These are phyloP conservation scores for Eurois occulta DNA, from an alignment of 2,888 invertebrate species.

Conservation along the genomic window DNA sequence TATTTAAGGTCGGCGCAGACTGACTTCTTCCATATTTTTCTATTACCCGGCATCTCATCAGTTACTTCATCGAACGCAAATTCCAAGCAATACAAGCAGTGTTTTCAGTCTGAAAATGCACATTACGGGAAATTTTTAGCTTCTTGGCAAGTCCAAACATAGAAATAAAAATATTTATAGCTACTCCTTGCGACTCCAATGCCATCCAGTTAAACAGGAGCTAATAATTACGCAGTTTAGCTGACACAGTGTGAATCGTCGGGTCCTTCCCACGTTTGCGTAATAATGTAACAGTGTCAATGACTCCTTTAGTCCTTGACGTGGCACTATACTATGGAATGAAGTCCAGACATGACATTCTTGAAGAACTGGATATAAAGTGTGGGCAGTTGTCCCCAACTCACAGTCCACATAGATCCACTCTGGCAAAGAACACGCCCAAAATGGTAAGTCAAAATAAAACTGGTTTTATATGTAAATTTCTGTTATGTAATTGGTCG, in stretches of 20 bases:
- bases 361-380: constrained; percentile 88
- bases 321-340: constrained; percentile 84
- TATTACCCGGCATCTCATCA: background rate
- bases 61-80: background rate
- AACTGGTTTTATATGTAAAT: constrained; percentile 70
- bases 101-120: no score
- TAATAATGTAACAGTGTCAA: constrained; percentile 78
- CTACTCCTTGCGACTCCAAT: constrained; percentile 35
- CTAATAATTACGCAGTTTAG: constrained; percentile 47
- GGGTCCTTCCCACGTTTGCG: constrained; percentile 65
- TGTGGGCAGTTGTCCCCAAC: constrained; percentile 80
- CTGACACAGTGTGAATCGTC: constrained; percentile 53
- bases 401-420: constrained; percentile 81
- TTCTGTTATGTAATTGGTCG: constrained; percentile 49
- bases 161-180: background rate
- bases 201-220: constrained; percentile 38
- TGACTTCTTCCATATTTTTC: background rate
- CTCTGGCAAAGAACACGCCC: constrained; percentile 79
- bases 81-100: background rate
- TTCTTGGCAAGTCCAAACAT: background rate
- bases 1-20: background rate
- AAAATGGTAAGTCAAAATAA: constrained; percentile 82
- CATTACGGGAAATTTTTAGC: background rate
- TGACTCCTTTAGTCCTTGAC: constrained; percentile 81
- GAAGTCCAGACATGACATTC: constrained; percentile 88